Conservation (phyloP, 92 coral and sea anemone genomes). For the Meandrina meandrites region DNA sequence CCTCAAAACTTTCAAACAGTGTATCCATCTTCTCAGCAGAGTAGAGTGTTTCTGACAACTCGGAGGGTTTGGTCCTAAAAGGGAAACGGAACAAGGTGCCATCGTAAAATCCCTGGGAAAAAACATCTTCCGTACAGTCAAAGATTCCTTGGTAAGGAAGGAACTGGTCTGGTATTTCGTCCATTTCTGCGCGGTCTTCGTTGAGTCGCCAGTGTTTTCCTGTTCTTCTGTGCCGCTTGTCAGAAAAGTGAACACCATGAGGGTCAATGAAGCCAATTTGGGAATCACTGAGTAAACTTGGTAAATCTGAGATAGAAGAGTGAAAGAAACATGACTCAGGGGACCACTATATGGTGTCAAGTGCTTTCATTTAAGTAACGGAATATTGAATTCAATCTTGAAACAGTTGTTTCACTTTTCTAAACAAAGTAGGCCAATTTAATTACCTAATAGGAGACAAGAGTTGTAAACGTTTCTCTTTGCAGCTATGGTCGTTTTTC, state of each 20-base stretch:
- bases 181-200: neutral
- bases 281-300: constrained; percentile 72
- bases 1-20: constrained; percentile 60
- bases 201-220: constrained; percentile 54
- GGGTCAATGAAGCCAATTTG: constrained; percentile 76
- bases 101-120: constrained; percentile 40
- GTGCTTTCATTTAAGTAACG: no score
- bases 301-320: constrained; percentile 62
- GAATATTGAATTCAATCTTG: no score
- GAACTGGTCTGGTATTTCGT: constrained; percentile 23
- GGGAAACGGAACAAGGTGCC: constrained; percentile 81
- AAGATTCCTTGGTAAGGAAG: neutral
- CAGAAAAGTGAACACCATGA: constrained; percentile 70
- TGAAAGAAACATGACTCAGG: neutral
- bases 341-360: no score
- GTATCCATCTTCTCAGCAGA: constrained; percentile 60
- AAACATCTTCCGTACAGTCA: constrained; percentile 28
- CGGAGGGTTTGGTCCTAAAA: constrained; percentile 58
- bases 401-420: no score
- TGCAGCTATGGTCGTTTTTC: no score
- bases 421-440: no score
- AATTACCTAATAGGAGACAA: no score
- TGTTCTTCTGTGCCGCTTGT: constrained; percentile 35
- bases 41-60: constrained; percentile 65
- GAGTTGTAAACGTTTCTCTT: no score